Conservation (phyloP, 1,140 invertebrate species). For the Magallana angulata region DNA sequence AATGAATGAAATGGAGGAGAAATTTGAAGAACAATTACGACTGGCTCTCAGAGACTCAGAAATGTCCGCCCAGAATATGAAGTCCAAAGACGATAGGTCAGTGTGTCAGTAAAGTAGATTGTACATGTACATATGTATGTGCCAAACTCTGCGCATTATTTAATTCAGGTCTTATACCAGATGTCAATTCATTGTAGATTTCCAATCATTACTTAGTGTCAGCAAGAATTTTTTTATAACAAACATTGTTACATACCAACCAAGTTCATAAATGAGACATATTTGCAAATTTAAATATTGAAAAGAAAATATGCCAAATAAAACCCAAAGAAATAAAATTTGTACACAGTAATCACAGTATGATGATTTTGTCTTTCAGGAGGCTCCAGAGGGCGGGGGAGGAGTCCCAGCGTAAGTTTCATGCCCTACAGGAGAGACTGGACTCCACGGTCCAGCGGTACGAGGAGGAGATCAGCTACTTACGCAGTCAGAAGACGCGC, state of each 20-base stretch:
- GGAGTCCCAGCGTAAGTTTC: constrained; percentile 39
- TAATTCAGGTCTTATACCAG: too few species aligned
- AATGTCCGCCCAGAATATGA: constrained; percentile 50
- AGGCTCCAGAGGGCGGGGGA: constrained; percentile 52
- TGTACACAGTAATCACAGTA: neutral
- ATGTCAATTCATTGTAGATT: too few species aligned
- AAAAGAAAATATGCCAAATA: too few species aligned
- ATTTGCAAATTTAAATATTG: too few species aligned
- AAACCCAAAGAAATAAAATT: too few species aligned
- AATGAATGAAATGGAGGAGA: constrained; percentile 61
- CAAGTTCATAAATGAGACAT: too few species aligned
- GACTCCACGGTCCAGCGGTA: constrained; percentile 58
- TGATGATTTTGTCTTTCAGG: constrained; percentile 3
- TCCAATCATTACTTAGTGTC: too few species aligned
- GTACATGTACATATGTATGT: too few species aligned
- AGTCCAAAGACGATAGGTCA: constrained; percentile 52
- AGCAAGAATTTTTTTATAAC: too few species aligned
- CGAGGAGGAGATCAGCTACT: constrained; percentile 58
- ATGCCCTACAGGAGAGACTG: constrained; percentile 46
- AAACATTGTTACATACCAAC: too few species aligned
- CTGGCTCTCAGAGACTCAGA: constrained; percentile 52
- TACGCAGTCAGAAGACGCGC: constrained; percentile 59
- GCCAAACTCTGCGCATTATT: too few species aligned
- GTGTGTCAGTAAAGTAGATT: neutral
- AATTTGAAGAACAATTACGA: constrained; percentile 55